Percentiles rank a stretch among this genome's conserved stretches.
phyloP scores from a whole-genome alignment of 2,797 vertebrate species.

The Gambusia yucatana region DNA sequence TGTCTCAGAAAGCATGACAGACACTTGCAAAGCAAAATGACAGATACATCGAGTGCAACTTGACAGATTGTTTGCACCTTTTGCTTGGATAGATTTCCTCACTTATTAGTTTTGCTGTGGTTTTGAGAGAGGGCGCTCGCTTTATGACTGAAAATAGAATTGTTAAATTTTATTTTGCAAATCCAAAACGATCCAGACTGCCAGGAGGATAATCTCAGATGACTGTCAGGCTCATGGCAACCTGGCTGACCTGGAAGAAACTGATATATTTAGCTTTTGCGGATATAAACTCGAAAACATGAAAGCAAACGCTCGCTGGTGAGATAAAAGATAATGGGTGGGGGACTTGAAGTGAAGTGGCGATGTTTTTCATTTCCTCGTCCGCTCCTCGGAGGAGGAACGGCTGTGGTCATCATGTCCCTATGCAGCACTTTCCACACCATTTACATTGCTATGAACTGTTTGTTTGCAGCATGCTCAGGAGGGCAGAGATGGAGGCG shows the following conservation, averaged over 20 bases:
- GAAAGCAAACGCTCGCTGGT: constrained; percentile 62
- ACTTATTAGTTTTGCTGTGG: constrained; percentile 56
- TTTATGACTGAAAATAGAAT: constrained; percentile 71
- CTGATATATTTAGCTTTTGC: constrained; percentile 74
- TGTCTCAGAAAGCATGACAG: constrained; percentile 66
- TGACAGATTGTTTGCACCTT: constrained; percentile 66
- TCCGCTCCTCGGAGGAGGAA: constrained; percentile 53
- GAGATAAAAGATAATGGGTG: constrained; percentile 72
- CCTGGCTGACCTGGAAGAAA: constrained; percentile 59
- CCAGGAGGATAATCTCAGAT: constrained; percentile 62
- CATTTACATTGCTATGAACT: constrained; percentile 79
- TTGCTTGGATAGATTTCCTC: constrained; percentile 55
- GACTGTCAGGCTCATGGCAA: constrained; percentile 67
- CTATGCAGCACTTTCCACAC: constrained; percentile 75
- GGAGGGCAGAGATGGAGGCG: constrained; percentile 73
- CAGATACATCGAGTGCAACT: constrained; percentile 69
- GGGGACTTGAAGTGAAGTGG: constrained; percentile 60
- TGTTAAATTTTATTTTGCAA: constrained; percentile 60
- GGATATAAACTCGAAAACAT: constrained; percentile 64
- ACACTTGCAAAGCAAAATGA: constrained; percentile 63
- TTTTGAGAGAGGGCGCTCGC: constrained; percentile 44
- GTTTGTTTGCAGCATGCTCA: constrained; percentile 72
- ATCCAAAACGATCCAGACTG: constrained; percentile 46
- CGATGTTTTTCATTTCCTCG: constrained; percentile 71
- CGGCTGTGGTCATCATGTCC: constrained; percentile 74